Base-by-base conservation (phyloP, 1,140 invertebrate species). In the Lordiphosa stackelbergi region DNA sequence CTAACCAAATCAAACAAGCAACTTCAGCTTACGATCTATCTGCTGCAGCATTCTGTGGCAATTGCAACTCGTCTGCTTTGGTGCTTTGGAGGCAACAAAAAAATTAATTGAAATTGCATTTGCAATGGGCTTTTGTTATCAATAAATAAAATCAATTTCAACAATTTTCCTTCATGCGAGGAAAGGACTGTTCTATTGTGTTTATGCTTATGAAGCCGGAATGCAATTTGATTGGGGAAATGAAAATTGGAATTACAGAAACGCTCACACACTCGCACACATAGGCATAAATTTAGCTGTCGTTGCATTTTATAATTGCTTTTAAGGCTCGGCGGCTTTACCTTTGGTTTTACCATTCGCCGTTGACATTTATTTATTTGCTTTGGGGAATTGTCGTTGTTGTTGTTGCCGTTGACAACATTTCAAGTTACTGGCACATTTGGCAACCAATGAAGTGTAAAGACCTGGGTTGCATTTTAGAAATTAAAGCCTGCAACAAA, bases 31-130 rank as follows among this genome's bases (percentile, higher is more conserved):
- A 31, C 28, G 53, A 40, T 59, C 43, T 37, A 46, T 41, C 61
- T 62, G 49, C 48, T 55, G 73, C 48, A 66, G 53, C 40, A 66
- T 5, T 54, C 54, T 53, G 46, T 53, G 58, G 54, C 69, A 37
- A 58, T 40, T 12, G 45, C 52, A 58, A 42, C 72, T 72, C 45
- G 53, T 43, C 54, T 58, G 64, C 46, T 66, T 60, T 53, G 46
- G 61, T 71, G 64, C 46, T 66, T 60, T 53, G 41, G 61, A 66
- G 47, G 69, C 55, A 56, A 38, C 19, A 49, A 53, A 43, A 59
- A 81, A 61, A 75, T 79, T 81, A 83, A 79, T 79, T 83, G 75
- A 83, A 79, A 79, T 72, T 79, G 71, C 77, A 79, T 83, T 79
- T 79, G 51, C 58, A 54, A 64, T 35, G 19, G 52, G 53, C 48